Conservation (phyloP, 2,113 vertebrate genomes). For the Bolborhynchus lineola region DNA sequence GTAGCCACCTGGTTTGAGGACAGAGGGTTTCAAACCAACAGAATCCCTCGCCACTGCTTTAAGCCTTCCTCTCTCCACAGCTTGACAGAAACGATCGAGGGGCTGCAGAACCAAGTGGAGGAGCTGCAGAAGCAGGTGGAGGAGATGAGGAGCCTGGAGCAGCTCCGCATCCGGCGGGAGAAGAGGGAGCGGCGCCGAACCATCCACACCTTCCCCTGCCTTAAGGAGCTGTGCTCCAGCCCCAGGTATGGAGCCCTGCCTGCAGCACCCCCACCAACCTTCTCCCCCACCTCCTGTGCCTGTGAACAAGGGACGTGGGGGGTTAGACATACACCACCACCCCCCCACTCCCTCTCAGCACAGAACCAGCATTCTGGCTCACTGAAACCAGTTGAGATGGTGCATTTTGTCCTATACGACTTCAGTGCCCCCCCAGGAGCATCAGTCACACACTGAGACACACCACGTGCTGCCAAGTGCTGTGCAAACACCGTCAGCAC, state of each 20-base stretch:
- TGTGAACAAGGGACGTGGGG: accelerated
- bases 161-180: constrained; percentile 86
- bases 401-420: background rate
- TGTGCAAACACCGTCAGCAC: background rate
- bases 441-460: background rate
- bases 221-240: constrained; percentile 90
- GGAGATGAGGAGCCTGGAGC: constrained; percentile 87
- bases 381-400: background rate
- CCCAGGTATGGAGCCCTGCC: constrained; percentile 73
- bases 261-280: background rate
- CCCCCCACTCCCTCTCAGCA: background rate
- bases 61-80: constrained; percentile 62
- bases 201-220: constrained; percentile 94
- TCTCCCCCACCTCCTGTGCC: background rate
- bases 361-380: background rate
- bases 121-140: constrained; percentile 89
- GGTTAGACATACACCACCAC: background rate
- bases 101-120: constrained; percentile 91
- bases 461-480: background rate
- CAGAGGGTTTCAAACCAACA: background rate
- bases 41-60: background rate
- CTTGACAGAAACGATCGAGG: constrained; percentile 89
- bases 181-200: constrained; percentile 90
- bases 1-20: background rate
- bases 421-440: background rate